Conservation (phyloP, 2,113 vertebrate genomes). For the Pholis gunnellus region DNA sequence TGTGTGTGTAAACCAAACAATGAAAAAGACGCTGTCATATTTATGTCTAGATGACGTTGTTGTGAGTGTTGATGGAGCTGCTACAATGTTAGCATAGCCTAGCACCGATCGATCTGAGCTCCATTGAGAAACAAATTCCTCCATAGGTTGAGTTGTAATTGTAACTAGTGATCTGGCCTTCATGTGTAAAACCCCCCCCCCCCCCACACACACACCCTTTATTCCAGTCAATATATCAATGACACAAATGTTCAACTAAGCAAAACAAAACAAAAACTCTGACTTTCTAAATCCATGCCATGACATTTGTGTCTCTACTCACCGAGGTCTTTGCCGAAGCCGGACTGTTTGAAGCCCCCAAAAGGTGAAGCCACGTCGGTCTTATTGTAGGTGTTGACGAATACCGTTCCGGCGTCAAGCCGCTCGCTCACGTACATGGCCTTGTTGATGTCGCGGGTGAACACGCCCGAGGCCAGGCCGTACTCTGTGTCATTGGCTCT, state of each 20-base stretch:
- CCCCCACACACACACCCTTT: neutral
- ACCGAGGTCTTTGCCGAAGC: slow-evolving; percentile 99
- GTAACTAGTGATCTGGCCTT: neutral
- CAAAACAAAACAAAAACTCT: neutral
- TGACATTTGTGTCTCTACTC: slow-evolving; percentile 5
- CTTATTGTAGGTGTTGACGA: slow-evolving; percentile 99
- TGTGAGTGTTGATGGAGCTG: no score
- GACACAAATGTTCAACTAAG: neutral
- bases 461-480: slow-evolving; percentile 95
- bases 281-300: neutral
- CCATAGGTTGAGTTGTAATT: neutral
- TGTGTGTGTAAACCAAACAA: no score
- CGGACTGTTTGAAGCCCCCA: slow-evolving; percentile 97
- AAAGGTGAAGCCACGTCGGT: slow-evolving; percentile 97
- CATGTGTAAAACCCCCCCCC: neutral
- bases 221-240: neutral
- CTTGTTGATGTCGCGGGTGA: slow-evolving; percentile 95
- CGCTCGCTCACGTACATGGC: slow-evolving; percentile 96
- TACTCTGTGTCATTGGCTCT: slow-evolving; percentile 95
- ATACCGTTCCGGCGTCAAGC: slow-evolving; percentile 95
- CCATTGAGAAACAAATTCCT: no score
- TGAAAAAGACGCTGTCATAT: no score
- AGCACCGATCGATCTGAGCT: no score
- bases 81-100: no score
- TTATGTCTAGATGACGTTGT: no score